Percentiles rank a stretch among this genome's conserved stretches.
These are phyloP conservation scores for Microplitis manilae DNA, from an alignment of 2,888 invertebrate species.

Conservation along the genomic window DNA sequence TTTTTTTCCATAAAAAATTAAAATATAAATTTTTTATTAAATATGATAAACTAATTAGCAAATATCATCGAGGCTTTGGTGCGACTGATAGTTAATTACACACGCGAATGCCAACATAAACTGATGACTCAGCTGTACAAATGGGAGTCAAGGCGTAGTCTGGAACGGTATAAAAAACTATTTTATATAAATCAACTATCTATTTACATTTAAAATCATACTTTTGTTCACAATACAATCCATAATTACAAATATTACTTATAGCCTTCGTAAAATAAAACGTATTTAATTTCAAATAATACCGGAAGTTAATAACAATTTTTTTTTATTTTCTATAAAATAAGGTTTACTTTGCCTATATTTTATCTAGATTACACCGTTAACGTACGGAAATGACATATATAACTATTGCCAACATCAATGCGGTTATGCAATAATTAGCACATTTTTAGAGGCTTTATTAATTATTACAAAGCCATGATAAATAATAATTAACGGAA, in stretches of 20 bases:
- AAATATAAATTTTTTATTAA: background rate
- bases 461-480: background rate
- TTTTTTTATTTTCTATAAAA: no score
- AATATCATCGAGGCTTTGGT: slow-evolving; percentile 56
- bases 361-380: no score
- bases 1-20: no score
- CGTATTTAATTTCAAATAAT: no score
- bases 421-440: background rate
- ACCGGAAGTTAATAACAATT: no score
- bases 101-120: slow-evolving; percentile 4
- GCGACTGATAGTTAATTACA: slow-evolving; percentile 43
- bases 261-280: no score
- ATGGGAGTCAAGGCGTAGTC: slow-evolving; percentile 52
- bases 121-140: slow-evolving; percentile 61
- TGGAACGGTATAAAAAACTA: slow-evolving; percentile 21
- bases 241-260: no score
- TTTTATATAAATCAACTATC: background rate
- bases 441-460: background rate
- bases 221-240: background rate
- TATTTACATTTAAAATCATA: background rate
- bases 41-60: background rate
- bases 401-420: no score
- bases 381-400: no score
- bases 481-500: background rate
- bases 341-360: no score